Percentiles rank a stretch among this genome's conserved stretches.
phyloP scores from a whole-genome alignment of 1,140 invertebrate species.

The Drosophila orosa region DNA sequence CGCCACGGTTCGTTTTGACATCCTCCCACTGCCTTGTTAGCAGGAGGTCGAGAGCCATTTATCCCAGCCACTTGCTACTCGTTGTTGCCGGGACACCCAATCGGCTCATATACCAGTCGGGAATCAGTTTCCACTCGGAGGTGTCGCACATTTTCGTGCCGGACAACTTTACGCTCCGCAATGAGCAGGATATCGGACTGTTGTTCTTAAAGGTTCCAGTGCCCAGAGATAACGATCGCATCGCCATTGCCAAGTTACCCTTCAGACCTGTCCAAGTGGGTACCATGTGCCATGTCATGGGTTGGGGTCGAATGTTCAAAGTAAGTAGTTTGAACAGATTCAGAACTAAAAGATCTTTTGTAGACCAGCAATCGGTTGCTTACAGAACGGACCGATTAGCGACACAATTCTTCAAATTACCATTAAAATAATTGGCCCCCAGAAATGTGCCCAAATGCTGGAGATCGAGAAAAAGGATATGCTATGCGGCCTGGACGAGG shows the following conservation, averaged over 20 bases:
- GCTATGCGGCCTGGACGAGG: slow-evolving; percentile 27
- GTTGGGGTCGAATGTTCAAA: slow-evolving; percentile 47
- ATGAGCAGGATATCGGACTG: slow-evolving; percentile 46
- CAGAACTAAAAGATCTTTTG: neutral
- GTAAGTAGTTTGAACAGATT: slow-evolving; percentile 1
- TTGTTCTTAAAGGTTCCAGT: neutral
- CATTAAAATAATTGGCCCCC: neutral
- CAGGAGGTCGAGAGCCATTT: slow-evolving; percentile 20
- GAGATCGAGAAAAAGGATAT: slow-evolving; percentile 7
- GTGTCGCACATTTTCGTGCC: slow-evolving; percentile 27
- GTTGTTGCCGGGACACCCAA: slow-evolving; percentile 48
- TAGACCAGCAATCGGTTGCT: too few species aligned
- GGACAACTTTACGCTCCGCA: slow-evolving; percentile 41
- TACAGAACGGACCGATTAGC: neutral
- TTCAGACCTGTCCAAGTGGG: neutral
- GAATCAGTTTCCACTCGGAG: slow-evolving; percentile 2
- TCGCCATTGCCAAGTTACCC: slow-evolving; percentile 15
- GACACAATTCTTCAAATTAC: neutral
- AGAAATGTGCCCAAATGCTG: neutral
- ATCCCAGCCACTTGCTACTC: slow-evolving; percentile 6
- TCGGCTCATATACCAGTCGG: slow-evolving; percentile 16
- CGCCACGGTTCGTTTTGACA: slow-evolving; percentile 20
- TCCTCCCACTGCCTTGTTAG: slow-evolving; percentile 38
- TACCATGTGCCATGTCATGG: slow-evolving; percentile 14
- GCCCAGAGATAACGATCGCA: slow-evolving; percentile 4